Conservation (phyloP, 2,888 invertebrate species). For the Volucella inanis region DNA sequence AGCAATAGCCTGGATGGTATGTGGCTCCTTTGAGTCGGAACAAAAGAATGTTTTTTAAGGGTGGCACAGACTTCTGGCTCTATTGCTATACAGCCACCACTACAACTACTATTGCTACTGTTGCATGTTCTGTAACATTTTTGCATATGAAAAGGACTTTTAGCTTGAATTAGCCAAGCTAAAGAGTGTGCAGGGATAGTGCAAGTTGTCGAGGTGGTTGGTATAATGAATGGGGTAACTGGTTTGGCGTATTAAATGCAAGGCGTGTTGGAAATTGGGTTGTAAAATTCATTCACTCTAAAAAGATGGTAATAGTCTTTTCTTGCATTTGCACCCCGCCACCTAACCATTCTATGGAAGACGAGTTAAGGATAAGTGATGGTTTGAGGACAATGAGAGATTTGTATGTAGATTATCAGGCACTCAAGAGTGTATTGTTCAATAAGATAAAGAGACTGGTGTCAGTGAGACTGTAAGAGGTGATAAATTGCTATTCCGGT, state of each 20-base stretch:
- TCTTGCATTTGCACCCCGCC: too few relatives aligned
- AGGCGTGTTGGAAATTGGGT: constrained; percentile 69
- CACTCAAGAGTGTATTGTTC: constrained; percentile 12
- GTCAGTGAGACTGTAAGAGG: constrained; percentile 6
- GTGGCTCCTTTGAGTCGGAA: constrained; percentile 60
- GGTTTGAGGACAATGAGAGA: constrained; percentile 27
- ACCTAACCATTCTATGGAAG: too few relatives aligned
- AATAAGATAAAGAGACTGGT: constrained; percentile 5
- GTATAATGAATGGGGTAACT: constrained; percentile 69
- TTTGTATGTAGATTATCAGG: constrained; percentile 46
- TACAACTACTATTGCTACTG: constrained; percentile 56
- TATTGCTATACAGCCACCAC: too few relatives aligned
- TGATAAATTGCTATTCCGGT: not conserved
- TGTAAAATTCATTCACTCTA: constrained; percentile 57
- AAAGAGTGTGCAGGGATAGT: constrained; percentile 67
- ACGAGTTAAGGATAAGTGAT: constrained; percentile 26
- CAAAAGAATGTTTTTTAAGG: constrained; percentile 54
- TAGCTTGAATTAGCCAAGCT: constrained; percentile 70
- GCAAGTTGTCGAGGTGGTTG: constrained; percentile 41
- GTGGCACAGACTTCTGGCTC: constrained; percentile 7
- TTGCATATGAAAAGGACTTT: constrained; percentile 66
- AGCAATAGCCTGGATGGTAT: constrained; percentile 61
- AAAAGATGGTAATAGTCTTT: not conserved
- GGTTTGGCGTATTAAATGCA: constrained; percentile 68
- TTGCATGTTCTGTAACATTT: constrained; percentile 63